Evolutionary conservation across 2,113 vertebrate species (phyloP), one percentile per base, ranked within the genome.

Genomic region (Rhombomys opimus): DNA sequence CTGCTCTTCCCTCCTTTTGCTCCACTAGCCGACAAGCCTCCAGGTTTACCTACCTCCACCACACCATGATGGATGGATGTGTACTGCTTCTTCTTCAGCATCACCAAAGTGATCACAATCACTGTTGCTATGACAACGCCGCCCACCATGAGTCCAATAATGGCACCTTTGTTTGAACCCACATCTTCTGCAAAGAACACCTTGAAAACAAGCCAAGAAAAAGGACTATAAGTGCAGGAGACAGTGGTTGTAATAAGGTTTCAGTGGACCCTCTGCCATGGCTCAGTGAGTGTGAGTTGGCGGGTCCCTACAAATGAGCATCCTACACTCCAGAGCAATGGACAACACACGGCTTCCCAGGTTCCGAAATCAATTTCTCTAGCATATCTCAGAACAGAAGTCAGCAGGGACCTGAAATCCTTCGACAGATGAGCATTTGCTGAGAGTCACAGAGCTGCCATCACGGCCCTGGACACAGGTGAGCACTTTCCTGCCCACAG

Each of bases 1-100:
- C 86, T 1, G 11, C 10, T 20, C 27, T 38, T 76, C 65, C n/a
- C 68, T 81, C 65, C 46, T 68, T 77, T 59, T 1, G 38, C 35
- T 75, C 22, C 57, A 35, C 52, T 3, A 46, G 41, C 81, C 85
- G 81, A 86, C 32, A n/a, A 0, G 25, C 18, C 17, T 80, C 52
- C 73, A 10, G 5, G 52, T 65, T 91, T 41, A 92, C 98, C 95
- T 98, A 99, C 99, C 99, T 99, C 99, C 81, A 99, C 99, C 81
- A 99, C 99, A 30, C 99, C 99, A 35, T 99, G 99, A 98, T 99
- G 99, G 98, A 99, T 99, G 85, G 99, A 99, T 7, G 99, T 99
- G 96, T 99, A 99, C 95, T 99, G 99, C 95, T 99, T 99, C 99
- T 99, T 99, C 98, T 99, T 99, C 98, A 99, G 99, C 99, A 99